Conservation (phyloP, 2,888 invertebrate genomes). For the Reticulitermes lucifugus region DNA sequence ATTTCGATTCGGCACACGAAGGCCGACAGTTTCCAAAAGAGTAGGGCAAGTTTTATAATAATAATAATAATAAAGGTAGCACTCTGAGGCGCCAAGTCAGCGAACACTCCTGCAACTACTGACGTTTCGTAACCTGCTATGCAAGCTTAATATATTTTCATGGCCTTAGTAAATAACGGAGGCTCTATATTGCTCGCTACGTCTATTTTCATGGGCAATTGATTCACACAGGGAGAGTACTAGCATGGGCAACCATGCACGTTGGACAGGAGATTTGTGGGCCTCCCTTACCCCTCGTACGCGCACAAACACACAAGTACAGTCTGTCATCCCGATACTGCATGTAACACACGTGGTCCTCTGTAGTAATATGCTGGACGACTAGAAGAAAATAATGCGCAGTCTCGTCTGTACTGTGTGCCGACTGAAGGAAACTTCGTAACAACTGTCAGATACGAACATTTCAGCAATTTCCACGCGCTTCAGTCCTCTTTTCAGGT, state of each 20-base stretch:
- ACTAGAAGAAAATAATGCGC: not conserved
- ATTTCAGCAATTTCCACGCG: too few species aligned
- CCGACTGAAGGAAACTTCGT: too few species aligned
- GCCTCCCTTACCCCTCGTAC: not conserved
- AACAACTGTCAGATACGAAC: too few species aligned
- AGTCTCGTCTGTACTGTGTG: too few species aligned
- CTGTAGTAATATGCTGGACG: not conserved
- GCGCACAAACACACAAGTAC: not conserved
- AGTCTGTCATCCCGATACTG: not conserved
- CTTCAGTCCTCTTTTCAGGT: too few species aligned
- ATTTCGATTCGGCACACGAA: too few species aligned
- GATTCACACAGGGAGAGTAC: conserved; percentile 19
- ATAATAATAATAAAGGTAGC: not conserved
- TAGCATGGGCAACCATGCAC: conserved; percentile 14
- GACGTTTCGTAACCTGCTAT: not conserved
- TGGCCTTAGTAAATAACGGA: conserved; percentile 34
- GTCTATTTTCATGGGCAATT: conserved; percentile 43
- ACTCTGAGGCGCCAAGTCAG: not conserved
- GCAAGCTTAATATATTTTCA: conserved; percentile 36
- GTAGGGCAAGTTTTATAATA: not conserved
- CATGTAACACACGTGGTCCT: too few species aligned
- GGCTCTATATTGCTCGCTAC: conserved; percentile 35
- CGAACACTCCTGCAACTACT: not conserved
- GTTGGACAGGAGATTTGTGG: conserved; percentile 27
- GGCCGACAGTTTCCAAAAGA: too few species aligned